Evolutionary conservation across 1,140 invertebrate species (phyloP).

Genomic region (Solenopsis invicta): DNA sequence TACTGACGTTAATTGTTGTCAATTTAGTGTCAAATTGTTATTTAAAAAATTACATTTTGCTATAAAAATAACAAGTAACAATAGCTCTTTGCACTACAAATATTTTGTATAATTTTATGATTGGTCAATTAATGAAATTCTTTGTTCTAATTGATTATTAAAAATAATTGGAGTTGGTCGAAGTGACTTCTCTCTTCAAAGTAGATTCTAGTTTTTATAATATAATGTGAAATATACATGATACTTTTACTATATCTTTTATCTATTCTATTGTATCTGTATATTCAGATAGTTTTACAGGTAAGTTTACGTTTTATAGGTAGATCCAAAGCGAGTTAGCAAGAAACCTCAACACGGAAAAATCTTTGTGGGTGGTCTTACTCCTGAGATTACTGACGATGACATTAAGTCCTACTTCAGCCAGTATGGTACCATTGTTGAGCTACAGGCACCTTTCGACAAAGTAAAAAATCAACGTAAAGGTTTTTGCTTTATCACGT

Average conservation of each 20-base stretch:
- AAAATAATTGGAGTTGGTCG: too few species aligned
- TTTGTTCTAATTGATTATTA: too few species aligned
- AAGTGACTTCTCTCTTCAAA: too few species aligned
- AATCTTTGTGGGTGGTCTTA: conserved; percentile 91
- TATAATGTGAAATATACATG: background rate
- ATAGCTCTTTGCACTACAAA: too few species aligned
- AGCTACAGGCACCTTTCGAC: conserved; percentile 91
- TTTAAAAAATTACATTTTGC: too few species aligned
- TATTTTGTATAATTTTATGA: too few species aligned
- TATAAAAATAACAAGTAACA: too few species aligned
- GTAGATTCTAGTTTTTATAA: too few species aligned
- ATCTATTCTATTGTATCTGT: background rate
- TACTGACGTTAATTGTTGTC: too few species aligned
- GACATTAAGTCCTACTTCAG: conserved; percentile 89
- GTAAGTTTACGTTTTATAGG: conserved; percentile 72
- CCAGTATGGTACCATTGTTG: conserved; percentile 89
- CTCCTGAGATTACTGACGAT: conserved; percentile 89
- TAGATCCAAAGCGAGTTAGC: conserved; percentile 90
- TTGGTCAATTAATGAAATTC: too few species aligned
- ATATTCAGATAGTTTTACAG: background rate
- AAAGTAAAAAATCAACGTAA: conserved; percentile 90
- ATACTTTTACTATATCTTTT: background rate
- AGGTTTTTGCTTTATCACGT: conserved; percentile 91
- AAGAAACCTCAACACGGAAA: conserved; percentile 89
- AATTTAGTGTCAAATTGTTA: too few species aligned